phyloP scores from a whole-genome alignment of 2,797 vertebrate species.

The Taenioides sp. region DNA sequence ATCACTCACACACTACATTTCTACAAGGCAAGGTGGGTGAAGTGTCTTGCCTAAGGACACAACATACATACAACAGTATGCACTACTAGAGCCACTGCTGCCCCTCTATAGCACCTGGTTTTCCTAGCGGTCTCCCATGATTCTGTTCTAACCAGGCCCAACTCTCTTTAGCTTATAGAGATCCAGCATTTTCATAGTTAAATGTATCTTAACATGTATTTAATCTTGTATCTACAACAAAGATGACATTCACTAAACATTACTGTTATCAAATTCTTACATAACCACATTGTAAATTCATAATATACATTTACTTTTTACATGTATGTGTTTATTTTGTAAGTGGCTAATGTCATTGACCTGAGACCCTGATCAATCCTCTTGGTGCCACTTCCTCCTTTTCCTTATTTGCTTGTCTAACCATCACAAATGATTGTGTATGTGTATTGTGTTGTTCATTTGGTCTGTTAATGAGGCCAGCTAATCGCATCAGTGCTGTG shows the following conservation, averaged over 20 bases:
- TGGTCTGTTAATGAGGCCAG: constrained; percentile 41
- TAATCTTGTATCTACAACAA: no score
- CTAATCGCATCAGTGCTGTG: constrained; percentile 31
- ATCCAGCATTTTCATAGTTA: no score
- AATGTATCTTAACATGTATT: no score
- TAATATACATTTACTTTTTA: neutral
- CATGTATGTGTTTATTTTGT: constrained; percentile 1
- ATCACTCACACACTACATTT: no score
- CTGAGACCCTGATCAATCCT: constrained; percentile 61
- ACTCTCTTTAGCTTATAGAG: neutral
- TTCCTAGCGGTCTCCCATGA: no score
- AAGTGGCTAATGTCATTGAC: constrained; percentile 24
- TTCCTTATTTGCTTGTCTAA: constrained; percentile 40
- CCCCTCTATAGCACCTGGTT: no score
- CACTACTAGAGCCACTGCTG: no score
- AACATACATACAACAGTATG: no score
- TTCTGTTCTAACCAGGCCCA: no score
- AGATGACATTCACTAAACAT: neutral
- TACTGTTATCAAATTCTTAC: neutral
- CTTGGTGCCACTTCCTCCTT: constrained; percentile 54
- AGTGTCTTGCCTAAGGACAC: no score
- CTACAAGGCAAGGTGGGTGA: no score
- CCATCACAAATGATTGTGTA: constrained; percentile 35
- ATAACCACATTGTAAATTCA: neutral
- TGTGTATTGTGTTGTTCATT: constrained; percentile 56